phyloP scores from a whole-genome alignment of 2,113 vertebrate species.

The Limnothrissa miodon region DNA sequence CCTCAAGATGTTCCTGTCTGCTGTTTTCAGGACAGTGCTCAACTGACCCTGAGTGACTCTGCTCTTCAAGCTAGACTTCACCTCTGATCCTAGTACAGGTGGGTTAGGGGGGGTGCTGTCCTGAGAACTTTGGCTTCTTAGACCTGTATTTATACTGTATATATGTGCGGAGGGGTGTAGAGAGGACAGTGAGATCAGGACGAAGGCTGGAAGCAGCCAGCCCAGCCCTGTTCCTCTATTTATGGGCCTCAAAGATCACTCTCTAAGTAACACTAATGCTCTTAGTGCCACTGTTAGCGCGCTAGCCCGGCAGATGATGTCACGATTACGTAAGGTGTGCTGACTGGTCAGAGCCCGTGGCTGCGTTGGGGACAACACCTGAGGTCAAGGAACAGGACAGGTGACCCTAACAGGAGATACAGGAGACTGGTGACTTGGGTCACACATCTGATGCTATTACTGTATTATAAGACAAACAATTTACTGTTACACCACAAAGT shows the following conservation, averaged over 20 bases:
- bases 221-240: conserved; percentile 50
- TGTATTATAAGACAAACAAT: background rate
- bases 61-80: conserved; percentile 16
- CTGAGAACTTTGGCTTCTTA: conserved; percentile 26
- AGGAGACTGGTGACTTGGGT: background rate
- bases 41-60: background rate
- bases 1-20: background rate
- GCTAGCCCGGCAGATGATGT: conserved; percentile 22
- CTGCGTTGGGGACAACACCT: conserved; percentile 19
- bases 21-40: background rate
- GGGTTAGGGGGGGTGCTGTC: background rate
- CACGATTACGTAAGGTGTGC: conserved; percentile 53
- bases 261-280: conserved; percentile 68
- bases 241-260: conserved; percentile 50
- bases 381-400: background rate
- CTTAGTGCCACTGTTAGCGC: conserved; percentile 58
- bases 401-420: background rate
- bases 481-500: no score
- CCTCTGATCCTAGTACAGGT: conserved; percentile 17
- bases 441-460: background rate
- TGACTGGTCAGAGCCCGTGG: conserved; percentile 33
- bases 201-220: conserved; percentile 44
- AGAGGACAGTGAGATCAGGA: conserved; percentile 34
- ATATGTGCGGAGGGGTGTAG: background rate
- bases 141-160: conserved; percentile 10